Percentiles rank a stretch among this genome's conserved stretches.
Evolutionary conservation across 2,888 invertebrate genomes (phyloP).

Genomic region (Plusia festucae): DNA sequence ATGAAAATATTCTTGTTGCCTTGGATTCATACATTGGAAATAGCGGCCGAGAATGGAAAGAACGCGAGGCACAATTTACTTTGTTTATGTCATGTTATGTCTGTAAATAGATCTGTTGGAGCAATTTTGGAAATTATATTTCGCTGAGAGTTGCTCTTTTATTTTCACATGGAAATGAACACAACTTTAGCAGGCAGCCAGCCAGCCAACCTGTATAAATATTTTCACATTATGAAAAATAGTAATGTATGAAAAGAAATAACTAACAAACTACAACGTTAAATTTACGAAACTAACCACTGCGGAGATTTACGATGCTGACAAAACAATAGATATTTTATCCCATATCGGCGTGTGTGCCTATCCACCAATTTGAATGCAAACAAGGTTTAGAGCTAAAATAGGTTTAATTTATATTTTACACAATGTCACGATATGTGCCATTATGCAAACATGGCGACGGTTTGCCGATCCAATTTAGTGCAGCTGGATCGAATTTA

Average conservation of each 20-base stretch:
- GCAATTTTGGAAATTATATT: conserved; percentile 29
- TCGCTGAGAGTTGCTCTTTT: background rate
- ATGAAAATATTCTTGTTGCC: conserved; percentile 57
- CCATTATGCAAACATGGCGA: conserved; percentile 2
- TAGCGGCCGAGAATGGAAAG: conserved; percentile 25
- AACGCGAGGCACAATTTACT: conserved; percentile 29
- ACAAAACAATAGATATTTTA: conserved; percentile 28
- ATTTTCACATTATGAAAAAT: background rate
- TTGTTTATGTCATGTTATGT: conserved; percentile 28
- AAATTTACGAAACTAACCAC: conserved; percentile 11
- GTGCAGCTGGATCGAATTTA: background rate
- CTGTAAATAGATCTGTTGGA: conserved; percentile 13
- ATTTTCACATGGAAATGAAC: too few relatives aligned
- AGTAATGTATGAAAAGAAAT: background rate
- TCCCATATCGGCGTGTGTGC: conserved; percentile 1
- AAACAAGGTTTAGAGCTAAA: conserved; percentile 18
- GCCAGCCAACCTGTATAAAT: background rate
- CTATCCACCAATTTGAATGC: conserved; percentile 21
- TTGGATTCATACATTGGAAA: conserved; percentile 46
- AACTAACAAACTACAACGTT: background rate
- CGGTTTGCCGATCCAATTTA: background rate
- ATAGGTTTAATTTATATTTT: conserved; percentile 7
- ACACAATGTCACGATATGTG: background rate
- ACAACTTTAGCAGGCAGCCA: too few relatives aligned
- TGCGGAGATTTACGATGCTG: conserved; percentile 20